Percentiles rank a stretch among this genome's conserved stretches.
Conservation (phyloP, 2,888 invertebrate genomes). For the Cactoblastis cactorum region DNA sequence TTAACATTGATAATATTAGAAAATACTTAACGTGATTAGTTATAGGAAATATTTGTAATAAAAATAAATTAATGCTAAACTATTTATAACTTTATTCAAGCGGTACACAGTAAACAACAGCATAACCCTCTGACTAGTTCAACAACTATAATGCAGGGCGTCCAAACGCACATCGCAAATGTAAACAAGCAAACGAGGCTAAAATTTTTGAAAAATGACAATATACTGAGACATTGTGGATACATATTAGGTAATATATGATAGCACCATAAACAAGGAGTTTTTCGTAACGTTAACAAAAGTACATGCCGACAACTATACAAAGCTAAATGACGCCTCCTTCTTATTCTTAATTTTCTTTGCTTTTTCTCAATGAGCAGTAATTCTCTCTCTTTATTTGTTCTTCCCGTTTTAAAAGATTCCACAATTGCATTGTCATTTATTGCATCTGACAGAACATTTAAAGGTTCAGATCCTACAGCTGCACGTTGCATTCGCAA, state of each 20-base stretch:
- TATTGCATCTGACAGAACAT: conserved; percentile 37
- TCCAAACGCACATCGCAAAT: conserved; percentile 41
- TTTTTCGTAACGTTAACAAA: conserved; percentile 41
- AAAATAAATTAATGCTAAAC: not conserved
- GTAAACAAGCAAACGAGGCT: conserved; percentile 36
- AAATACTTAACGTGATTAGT: too few species aligned
- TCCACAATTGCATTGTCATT: conserved; percentile 31
- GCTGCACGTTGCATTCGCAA: conserved; percentile 33
- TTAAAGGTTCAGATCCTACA: conserved; percentile 34
- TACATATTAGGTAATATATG: conserved; percentile 48
- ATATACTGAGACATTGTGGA: conserved; percentile 41
- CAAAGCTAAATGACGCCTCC: conserved; percentile 32
- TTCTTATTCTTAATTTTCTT: conserved; percentile 31
- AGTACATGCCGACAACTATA: conserved; percentile 38
- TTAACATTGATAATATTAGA: too few species aligned
- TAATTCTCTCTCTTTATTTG: conserved; percentile 27
- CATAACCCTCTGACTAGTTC: conserved; percentile 39
- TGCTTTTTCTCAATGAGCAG: conserved; percentile 23
- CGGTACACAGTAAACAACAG: conserved; percentile 42
- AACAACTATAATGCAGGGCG: conserved; percentile 44
- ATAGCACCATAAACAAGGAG: conserved; percentile 53
- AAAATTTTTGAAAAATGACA: conserved; percentile 33
- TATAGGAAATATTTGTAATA: too few species aligned
- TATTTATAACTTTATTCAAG: not conserved
- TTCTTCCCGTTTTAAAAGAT: conserved; percentile 36